A percentile compares a stretch with the other conserved stretches of the same genome.
These are phyloP conservation scores for Callipepla californica DNA, from an alignment of 2,113 vertebrate genomes.

Conservation along the genomic window DNA sequence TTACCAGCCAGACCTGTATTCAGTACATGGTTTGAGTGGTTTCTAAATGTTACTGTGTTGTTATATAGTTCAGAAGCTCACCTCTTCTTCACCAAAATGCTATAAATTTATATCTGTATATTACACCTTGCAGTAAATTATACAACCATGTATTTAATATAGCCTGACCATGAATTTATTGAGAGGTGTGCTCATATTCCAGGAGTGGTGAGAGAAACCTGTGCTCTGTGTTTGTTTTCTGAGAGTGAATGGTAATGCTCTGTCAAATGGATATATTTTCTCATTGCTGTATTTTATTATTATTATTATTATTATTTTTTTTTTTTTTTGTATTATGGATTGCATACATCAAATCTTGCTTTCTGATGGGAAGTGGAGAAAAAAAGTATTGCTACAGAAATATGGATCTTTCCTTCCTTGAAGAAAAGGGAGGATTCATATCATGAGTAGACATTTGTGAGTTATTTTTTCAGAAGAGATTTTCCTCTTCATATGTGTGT, in stretches of 20 bases:
- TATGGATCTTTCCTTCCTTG: background rate
- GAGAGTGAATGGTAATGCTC: background rate
- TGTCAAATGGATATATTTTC: background rate
- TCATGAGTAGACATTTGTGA: background rate
- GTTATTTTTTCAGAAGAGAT: background rate
- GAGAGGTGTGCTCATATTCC: background rate
- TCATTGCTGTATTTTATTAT: background rate
- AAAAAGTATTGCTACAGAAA: background rate
- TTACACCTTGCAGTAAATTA: background rate
- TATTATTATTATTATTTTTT: too few species aligned
- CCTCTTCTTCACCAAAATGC: background rate
- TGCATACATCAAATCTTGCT: background rate
- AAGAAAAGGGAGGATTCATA: background rate
- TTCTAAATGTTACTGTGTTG: background rate
- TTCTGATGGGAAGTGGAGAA: background rate
- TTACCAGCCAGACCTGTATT: background rate
- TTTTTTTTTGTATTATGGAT: background rate
- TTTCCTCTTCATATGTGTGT: background rate
- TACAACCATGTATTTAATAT: background rate
- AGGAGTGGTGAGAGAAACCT: background rate
- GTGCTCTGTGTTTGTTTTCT: background rate
- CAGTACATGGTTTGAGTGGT: fast-evolving
- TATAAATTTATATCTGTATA: background rate
- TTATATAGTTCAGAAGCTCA: background rate
- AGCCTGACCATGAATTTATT: background rate